These are phyloP conservation scores for Drosophila mauritiana DNA, from an alignment of 1,140 invertebrate species.

Conservation along the genomic window DNA sequence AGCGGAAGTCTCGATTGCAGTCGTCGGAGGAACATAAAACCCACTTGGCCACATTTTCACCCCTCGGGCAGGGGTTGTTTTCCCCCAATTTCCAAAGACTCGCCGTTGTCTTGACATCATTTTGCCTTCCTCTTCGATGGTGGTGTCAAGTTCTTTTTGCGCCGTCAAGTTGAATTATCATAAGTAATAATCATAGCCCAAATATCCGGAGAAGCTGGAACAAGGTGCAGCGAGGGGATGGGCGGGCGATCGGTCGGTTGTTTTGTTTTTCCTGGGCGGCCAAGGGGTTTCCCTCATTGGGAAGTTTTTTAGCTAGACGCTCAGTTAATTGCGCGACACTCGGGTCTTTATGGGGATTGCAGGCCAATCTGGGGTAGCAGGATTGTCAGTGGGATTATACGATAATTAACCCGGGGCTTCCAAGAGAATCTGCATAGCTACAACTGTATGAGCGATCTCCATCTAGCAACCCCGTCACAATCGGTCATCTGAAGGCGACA, in stretches of 20 bases:
- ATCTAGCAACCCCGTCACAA: slow-evolving; percentile 6
- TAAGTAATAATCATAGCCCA: slow-evolving; percentile 80
- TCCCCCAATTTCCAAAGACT: slow-evolving; percentile 22
- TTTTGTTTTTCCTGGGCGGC: slow-evolving; percentile 30
- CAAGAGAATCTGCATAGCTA: not conserved
- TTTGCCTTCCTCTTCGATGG: slow-evolving; percentile 24
- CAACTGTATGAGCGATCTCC: slow-evolving; percentile 3
- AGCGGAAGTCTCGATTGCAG: slow-evolving; percentile 70
- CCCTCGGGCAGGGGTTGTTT: slow-evolving; percentile 60
- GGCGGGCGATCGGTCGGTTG: not conserved
- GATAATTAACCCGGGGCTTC: slow-evolving; percentile 37
- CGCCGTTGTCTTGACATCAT: slow-evolving; percentile 50
- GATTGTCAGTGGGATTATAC: slow-evolving; percentile 45
- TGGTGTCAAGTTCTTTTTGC: slow-evolving; percentile 77
- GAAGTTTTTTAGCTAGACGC: slow-evolving; percentile 68
- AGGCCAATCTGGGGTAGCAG: slow-evolving; percentile 51
- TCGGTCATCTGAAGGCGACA: slow-evolving; percentile 15
- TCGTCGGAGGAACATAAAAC: slow-evolving; percentile 52
- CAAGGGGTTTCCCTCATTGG: slow-evolving; percentile 50
- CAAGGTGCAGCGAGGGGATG: slow-evolving; percentile 42
- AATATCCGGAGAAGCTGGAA: slow-evolving; percentile 23
- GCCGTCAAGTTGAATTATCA: slow-evolving; percentile 77
- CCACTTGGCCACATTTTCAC: slow-evolving; percentile 49
- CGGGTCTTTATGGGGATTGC: slow-evolving; percentile 50
- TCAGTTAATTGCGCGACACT: slow-evolving; percentile 68